Evolutionary conservation across 2,888 invertebrate genomes (phyloP), one percentile per base, ranked within the genome.

Genomic region (Sialis fuliginosa): DNA sequence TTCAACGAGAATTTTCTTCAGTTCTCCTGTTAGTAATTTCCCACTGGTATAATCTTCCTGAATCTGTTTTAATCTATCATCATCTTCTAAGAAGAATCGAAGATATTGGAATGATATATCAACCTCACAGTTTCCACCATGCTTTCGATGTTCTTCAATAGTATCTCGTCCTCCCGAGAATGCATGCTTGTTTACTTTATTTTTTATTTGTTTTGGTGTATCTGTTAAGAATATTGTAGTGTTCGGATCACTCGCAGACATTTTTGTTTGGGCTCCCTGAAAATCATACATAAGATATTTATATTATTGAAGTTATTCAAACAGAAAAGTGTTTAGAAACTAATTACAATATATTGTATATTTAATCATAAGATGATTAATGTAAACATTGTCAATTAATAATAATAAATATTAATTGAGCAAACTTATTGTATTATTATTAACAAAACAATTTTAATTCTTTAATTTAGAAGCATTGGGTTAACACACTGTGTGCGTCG

Each of bases 211-310:
- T 56, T 95, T 93, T 0, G 91, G 73, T 0, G 92, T 90, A 58
- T 98, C 98, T 4, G 83, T 92, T n/a, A 99, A 69, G 65, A 84
- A 96, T 54, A 98, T 86, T 0, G 97, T 90, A 0, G 95, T 86
- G 60, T 88, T 95, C 5, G 77, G 72, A 57, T 96, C 95, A 56
- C 93, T 93, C 9, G 96, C 89, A 7, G 95, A 95, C 98, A 99
- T 99, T 70, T 99, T 98, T 22, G 91, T 89, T 61, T 90, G 86
- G 0, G 96, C 90, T 1, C 98, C 98, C 67, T 96, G 97, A 22
- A 22, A 22, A 22, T 22, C 22, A 22, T 22, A 43, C 98, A 65
- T 22, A 22, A 22, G 2, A 22, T 22, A 22, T 22, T 22, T 22
- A 22, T 22, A 22, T 22, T 4, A 22, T 22, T 22, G 22, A 22